Conservation (phyloP, 2,797 vertebrate genomes). For the Distichodus sexfasciatus region DNA sequence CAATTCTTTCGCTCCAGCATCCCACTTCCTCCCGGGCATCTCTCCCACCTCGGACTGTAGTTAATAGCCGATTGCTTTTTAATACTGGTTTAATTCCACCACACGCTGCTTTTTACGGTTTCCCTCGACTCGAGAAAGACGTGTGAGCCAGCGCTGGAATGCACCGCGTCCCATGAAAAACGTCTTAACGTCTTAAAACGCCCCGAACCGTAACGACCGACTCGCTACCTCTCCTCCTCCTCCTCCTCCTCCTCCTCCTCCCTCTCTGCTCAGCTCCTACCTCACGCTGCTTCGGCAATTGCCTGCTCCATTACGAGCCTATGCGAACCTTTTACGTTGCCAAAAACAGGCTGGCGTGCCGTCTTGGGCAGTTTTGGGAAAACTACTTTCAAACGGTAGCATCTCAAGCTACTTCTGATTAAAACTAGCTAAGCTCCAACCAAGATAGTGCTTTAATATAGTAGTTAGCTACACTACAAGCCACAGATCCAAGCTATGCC, state of each 20-base stretch:
- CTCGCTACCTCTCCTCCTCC: conserved; percentile 31
- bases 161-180: conserved; percentile 11
- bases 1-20: too few relatives aligned
- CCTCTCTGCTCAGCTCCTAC: too few relatives aligned
- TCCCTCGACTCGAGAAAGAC: conserved; percentile 26
- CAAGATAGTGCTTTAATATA: too few relatives aligned
- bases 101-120: conserved; percentile 45
- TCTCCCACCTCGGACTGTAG: conserved; percentile 25
- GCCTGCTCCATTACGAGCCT: conserved; percentile 45
- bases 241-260: neutral
- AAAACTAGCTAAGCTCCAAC: too few relatives aligned
- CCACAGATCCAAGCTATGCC: too few relatives aligned
- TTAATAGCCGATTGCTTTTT: conserved; percentile 51
- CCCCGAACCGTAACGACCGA: conserved; percentile 36
- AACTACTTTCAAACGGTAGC: too few relatives aligned
- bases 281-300: conserved; percentile 35
- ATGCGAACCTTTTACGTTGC: conserved; percentile 29
- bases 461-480: too few relatives aligned
- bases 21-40: conserved; percentile 22
- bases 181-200: conserved; percentile 34
- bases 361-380: too few relatives aligned
- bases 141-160: conserved; percentile 23
- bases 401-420: too few relatives aligned
- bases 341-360: too few relatives aligned
- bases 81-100: conserved; percentile 42